A percentile compares a stretch with the other conserved stretches of the same genome.
phyloP scores from a whole-genome alignment of 2,888 invertebrate genomes.

The Lithophane semibrunnea region DNA sequence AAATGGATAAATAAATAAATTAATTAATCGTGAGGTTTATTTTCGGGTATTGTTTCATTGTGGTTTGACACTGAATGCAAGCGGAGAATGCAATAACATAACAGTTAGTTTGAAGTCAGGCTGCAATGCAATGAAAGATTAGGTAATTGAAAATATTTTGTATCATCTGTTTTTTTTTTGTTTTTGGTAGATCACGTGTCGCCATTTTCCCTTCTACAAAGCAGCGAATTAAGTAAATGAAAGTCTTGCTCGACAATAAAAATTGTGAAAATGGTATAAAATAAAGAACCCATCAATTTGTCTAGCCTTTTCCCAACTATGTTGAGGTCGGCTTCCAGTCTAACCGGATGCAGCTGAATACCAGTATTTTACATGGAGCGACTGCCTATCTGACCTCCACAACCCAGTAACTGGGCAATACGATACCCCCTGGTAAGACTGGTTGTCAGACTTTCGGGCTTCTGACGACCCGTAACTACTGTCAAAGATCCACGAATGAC shows the following conservation, averaged over 20 bases:
- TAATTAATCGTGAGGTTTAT: conserved; percentile 3
- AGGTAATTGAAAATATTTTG: background rate
- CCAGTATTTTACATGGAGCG: too few relatives aligned
- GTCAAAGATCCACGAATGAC: too few relatives aligned
- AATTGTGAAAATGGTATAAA: background rate
- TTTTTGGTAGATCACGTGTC: background rate
- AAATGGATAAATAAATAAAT: too few relatives aligned
- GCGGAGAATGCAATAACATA: background rate
- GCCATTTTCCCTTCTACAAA: background rate
- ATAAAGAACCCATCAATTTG: background rate
- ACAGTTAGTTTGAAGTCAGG: background rate
- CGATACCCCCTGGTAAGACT: too few relatives aligned
- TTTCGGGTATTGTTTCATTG: background rate
- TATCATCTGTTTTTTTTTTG: background rate
- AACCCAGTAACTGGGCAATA: too few relatives aligned
- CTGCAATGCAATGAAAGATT: background rate
- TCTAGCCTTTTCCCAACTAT: too few relatives aligned
- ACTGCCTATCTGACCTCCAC: too few relatives aligned
- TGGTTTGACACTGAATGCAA: background rate
- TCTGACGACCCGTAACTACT: too few relatives aligned
- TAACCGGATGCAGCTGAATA: too few relatives aligned
- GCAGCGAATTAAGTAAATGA: background rate
- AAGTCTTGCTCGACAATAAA: background rate
- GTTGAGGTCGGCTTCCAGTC: too few relatives aligned
- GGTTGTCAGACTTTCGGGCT: too few relatives aligned